These are phyloP conservation scores for Stenolophus ochropezus DNA, from an alignment of 2,888 invertebrate species.

Conservation along the genomic window DNA sequence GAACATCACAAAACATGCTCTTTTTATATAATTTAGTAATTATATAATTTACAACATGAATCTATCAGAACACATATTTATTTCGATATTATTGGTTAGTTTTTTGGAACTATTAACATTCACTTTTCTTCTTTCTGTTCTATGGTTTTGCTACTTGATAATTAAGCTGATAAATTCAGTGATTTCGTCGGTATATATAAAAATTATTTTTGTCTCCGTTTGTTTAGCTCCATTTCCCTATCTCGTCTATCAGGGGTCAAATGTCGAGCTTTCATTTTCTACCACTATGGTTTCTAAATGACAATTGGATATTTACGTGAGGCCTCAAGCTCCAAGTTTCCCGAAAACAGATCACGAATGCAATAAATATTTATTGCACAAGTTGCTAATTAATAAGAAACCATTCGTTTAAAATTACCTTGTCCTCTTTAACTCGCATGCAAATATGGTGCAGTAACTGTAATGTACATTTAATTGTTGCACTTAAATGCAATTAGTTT, in stretches of 20 bases:
- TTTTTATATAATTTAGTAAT: too few relatives aligned
- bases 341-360: constrained; percentile 18
- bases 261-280: constrained; percentile 13
- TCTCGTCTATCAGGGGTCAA: background rate
- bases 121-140: too few relatives aligned
- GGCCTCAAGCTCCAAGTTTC: background rate
- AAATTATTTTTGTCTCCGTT: background rate
- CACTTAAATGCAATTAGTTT: background rate
- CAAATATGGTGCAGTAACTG: background rate
- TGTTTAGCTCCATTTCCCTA: background rate
- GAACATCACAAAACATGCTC: too few relatives aligned
- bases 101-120: too few relatives aligned
- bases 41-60: too few relatives aligned
- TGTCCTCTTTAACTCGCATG: constrained; percentile 22
- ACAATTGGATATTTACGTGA: background rate
- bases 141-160: too few relatives aligned
- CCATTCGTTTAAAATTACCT: constrained; percentile 10
- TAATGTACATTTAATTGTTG: constrained; percentile 1
- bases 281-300: background rate
- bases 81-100: too few relatives aligned
- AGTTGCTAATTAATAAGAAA: constrained; percentile 27
- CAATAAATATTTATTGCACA: constrained; percentile 27
- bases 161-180: too few relatives aligned
- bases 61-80: too few relatives aligned
- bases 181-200: too few relatives aligned